Base-by-base conservation (phyloP, 1,140 invertebrate genomes). In the Contarinia nasturtii region DNA sequence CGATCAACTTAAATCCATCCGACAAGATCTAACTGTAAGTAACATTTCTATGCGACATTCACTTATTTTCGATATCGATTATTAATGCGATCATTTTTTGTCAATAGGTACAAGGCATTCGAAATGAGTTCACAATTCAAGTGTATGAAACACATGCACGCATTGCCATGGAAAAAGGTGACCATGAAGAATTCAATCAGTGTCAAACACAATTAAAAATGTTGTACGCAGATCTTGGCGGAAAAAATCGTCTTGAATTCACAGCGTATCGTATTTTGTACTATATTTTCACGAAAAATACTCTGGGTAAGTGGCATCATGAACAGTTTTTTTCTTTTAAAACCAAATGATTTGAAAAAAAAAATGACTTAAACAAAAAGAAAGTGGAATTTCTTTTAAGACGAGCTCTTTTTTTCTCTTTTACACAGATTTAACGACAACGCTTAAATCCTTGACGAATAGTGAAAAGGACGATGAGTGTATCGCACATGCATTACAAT, bases 171-270 rank as follows among this genome's bases (percentile, higher is more conserved):
- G 93, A 98, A 63, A 94, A 91, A 66, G 86, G 88, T 40, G 94
- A 98, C 62, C 90, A 95, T 64, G 91, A 94, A 63, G 94, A 98
- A 64, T 98, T 97, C 60, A 98, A 98, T 71, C 94, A 98, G 62
- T 98, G 94, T 65, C 94, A 98, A 68, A 94, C 91, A 36, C 94
- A 98, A 68, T 68, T 98, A 21, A 87, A 88, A 71, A 83, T 89
- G 71, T 70, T 98, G 10, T 97, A 94, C 63, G 63, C 73, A 48
- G 82, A 86, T 58, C 63, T 81, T 21, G 80, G 79, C 46, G 76
- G 76, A 19, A 70, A 75, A 55, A 82, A 90, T 68, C 67, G 71
- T 44, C 73, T 82, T 50, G 94, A 98, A 69, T 98, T 98, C 66
- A 83, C 80, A 36, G 89, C 90, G 47, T 98, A 98, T 68, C 76